These are phyloP conservation scores for Apotomis capreana DNA, from an alignment of 2,888 invertebrate genomes.

Conservation along the genomic window DNA sequence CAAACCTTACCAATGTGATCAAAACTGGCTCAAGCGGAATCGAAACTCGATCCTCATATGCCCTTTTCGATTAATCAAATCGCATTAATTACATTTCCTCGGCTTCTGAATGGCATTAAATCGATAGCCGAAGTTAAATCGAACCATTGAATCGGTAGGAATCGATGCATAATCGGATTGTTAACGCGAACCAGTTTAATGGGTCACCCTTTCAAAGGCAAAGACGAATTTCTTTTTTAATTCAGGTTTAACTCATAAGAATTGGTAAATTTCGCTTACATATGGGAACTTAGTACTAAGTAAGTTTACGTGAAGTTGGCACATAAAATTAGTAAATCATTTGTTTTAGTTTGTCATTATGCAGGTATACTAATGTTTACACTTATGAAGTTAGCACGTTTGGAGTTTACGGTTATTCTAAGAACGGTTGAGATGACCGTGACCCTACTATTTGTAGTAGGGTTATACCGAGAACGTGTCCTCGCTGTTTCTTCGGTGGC, in stretches of 20 bases:
- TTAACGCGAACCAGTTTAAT: background rate
- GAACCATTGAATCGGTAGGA: conserved; percentile 1
- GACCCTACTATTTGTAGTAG: too few species aligned
- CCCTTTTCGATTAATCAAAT: conserved; percentile 1
- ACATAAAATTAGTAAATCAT: too few species aligned
- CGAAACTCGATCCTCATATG: background rate
- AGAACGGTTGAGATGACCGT: background rate
- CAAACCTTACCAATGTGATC: background rate
- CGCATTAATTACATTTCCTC: conserved; percentile 18
- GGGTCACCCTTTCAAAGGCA: background rate
- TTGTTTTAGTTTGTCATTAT: too few species aligned
- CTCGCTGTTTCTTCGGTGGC: too few species aligned
- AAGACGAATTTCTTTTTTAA: background rate
- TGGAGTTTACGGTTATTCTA: background rate
- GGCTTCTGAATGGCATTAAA: conserved; percentile 4
- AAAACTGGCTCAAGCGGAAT: background rate
- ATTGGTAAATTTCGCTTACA: too few species aligned
- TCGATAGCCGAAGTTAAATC: conserved; percentile 2
- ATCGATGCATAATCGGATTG: conserved; percentile 19
- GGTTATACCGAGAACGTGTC: too few species aligned
- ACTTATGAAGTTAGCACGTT: too few species aligned
- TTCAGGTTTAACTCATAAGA: background rate
- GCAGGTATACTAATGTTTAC: too few species aligned
- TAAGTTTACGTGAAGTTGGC: too few species aligned
- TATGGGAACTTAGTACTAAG: too few species aligned